These are phyloP conservation scores for Hycleus phaleratus DNA, from an alignment of 1,140 invertebrate species.

Conservation along the genomic window DNA sequence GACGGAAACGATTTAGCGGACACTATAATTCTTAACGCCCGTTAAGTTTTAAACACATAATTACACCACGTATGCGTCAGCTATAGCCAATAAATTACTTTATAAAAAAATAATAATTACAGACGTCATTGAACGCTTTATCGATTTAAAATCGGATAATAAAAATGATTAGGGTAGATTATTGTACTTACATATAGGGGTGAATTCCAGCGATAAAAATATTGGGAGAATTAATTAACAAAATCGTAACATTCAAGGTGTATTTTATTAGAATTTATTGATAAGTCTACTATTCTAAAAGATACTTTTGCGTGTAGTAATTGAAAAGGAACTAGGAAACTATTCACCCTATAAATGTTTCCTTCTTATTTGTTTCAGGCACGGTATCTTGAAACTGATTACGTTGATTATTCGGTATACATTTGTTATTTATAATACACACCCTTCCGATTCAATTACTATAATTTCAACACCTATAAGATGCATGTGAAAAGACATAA, in stretches of 20 bases:
- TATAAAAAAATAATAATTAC: constrained; percentile 6
- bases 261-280: no score
- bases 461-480: constrained; percentile 36
- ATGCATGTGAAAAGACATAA: no score
- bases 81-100: background rate
- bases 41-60: constrained; percentile 5
- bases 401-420: constrained; percentile 26
- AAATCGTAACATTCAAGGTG: no score
- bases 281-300: no score
- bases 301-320: background rate
- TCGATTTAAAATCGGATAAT: background rate
- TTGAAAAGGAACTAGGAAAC: constrained; percentile 9
- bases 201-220: background rate
- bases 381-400: constrained; percentile 11
- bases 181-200: background rate
- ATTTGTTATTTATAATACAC: constrained; percentile 31
- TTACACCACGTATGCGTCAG: constrained; percentile 1
- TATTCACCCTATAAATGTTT: constrained; percentile 10
- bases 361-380: background rate
- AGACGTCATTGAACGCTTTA: constrained; percentile 2
- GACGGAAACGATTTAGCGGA: constrained; percentile 6
- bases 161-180: background rate
- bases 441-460: constrained; percentile 37
- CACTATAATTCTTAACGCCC: constrained; percentile 2
- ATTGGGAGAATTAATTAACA: no score